Base-by-base conservation (phyloP, 2,888 invertebrate genomes). In the Lasiommata megera region DNA sequence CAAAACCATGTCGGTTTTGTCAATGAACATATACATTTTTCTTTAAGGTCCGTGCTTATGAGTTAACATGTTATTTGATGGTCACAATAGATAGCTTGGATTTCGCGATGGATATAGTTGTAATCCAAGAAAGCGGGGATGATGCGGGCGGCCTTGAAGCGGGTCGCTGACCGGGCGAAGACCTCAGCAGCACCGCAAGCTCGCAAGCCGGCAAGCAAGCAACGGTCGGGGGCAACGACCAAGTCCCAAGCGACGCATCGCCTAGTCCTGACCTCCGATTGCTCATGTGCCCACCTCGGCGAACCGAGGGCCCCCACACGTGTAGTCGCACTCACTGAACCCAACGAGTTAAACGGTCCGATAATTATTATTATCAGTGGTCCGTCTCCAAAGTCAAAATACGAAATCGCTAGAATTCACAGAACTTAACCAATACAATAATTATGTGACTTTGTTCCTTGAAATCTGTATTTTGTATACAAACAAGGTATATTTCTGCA, bases 171-270 rank as follows among this genome's bases (percentile, higher is more conserved):
- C 89, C 90, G 89, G 90, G 74, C 88, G 88, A 86, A 88, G 88
- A 89, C 89, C 89, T 79, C 80, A 83, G 74, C 86, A 87, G 84
- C 88, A 86, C 87, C 69, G 72, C 70, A 69, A 68, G 69, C 52
- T 43, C 43, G 34, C 41, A 53, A n/a, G 44, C 69, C 73, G 72
- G 72, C 73, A 72, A 84, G 78, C 85, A 87, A 82, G 83, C 89
- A 88, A 88, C 88, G 88, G 88, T 86, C 80, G 88, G 86, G 88
- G 89, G 88, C 88, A 89, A 89, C 88, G 89, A 86, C 88, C 88
- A 83, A 65, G 76, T 79, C 72, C 75, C 79, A 61, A 80, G 77
- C 71, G 82, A 78, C 72, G 72, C 70, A 73, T 70, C 75, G 74
- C 73, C 80, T 78, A 79, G 78, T 76, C 77, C 79, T 77, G 81